phyloP scores from a whole-genome alignment of 2,888 invertebrate genomes.

The Uloborus plumipes region DNA sequence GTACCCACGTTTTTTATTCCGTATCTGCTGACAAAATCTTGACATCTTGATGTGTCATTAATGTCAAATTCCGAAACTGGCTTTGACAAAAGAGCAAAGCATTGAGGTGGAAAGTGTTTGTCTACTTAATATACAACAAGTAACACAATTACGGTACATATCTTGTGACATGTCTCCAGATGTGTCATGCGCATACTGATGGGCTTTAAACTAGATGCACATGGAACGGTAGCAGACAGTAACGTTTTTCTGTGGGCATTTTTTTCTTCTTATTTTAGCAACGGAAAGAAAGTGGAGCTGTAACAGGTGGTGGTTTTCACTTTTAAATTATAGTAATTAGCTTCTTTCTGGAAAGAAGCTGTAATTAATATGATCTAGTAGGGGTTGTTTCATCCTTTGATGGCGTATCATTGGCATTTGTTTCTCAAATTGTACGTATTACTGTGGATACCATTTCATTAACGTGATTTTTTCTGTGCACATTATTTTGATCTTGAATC shows the following conservation, averaged over 20 bases:
- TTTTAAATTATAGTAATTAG: too few species aligned
- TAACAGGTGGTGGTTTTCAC: too few species aligned
- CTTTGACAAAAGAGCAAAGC: constrained; percentile 46
- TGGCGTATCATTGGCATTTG: too few species aligned
- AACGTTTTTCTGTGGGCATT: constrained; percentile 11
- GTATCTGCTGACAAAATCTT: constrained; percentile 20
- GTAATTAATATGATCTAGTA: too few species aligned
- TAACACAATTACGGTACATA: constrained; percentile 43
- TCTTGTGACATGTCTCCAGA: constrained; percentile 36
- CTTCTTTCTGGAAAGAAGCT: too few species aligned
- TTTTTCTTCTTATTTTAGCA: constrained; percentile 16
- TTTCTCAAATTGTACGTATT: too few species aligned
- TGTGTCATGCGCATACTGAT: constrained; percentile 35
- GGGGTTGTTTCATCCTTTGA: too few species aligned
- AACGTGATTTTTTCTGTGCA: too few species aligned
- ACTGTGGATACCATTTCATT: too few species aligned
- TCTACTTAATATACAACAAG: constrained; percentile 57
- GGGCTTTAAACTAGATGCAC: constrained; percentile 13
- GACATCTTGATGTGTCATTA: constrained; percentile 51
- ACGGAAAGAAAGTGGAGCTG: too few species aligned
- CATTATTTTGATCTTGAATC: too few species aligned
- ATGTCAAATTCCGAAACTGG: constrained; percentile 30
- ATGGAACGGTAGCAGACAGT: constrained; percentile 29
- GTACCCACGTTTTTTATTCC: too few species aligned
- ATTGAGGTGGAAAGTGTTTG: constrained; percentile 50